Conservation (phyloP, 2,113 vertebrate genomes). For the Ailuropoda melanoleuca region DNA sequence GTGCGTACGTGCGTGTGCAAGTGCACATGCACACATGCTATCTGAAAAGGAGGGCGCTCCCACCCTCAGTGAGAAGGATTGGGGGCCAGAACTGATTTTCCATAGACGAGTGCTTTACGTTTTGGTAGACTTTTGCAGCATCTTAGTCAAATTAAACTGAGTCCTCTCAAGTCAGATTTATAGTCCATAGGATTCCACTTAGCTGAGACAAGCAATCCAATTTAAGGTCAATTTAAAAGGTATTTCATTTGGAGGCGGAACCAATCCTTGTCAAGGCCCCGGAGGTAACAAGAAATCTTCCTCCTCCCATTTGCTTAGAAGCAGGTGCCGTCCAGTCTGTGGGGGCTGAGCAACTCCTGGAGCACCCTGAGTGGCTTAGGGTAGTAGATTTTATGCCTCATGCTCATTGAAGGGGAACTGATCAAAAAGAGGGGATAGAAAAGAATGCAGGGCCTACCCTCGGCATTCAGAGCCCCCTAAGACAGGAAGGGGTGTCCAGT, state of each 20-base stretch:
- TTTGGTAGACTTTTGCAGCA: constrained; percentile 73
- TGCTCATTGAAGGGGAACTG: neutral
- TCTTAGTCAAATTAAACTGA: constrained; percentile 77
- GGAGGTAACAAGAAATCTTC: constrained; percentile 63
- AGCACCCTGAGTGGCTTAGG: rapidly evolving
- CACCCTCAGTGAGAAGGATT: constrained; percentile 60
- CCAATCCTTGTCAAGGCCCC: constrained; percentile 57
- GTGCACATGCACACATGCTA: rapidly evolving
- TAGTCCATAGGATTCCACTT: constrained; percentile 75
- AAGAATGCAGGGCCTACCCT: neutral
- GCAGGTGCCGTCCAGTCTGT: neutral
- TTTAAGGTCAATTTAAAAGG: constrained; percentile 80
- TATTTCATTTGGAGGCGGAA: constrained; percentile 79
- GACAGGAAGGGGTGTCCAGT: neutral
- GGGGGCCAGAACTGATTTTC: constrained; percentile 77
- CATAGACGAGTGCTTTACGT: constrained; percentile 76
- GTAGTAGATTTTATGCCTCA: neutral
- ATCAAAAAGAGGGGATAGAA: neutral
- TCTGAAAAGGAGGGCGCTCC: constrained; percentile 16
- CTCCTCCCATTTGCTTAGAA: constrained; percentile 30
- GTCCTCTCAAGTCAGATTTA: constrained; percentile 68
- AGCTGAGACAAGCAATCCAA: constrained; percentile 77
- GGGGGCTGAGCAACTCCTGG: rapidly evolving
- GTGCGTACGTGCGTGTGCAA: rapidly evolving
- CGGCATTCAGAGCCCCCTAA: neutral